A percentile compares a stretch with the other conserved stretches of the same genome.
phyloP scores from a whole-genome alignment of 1,140 invertebrate species.

The Neotoxoptera formosana region DNA sequence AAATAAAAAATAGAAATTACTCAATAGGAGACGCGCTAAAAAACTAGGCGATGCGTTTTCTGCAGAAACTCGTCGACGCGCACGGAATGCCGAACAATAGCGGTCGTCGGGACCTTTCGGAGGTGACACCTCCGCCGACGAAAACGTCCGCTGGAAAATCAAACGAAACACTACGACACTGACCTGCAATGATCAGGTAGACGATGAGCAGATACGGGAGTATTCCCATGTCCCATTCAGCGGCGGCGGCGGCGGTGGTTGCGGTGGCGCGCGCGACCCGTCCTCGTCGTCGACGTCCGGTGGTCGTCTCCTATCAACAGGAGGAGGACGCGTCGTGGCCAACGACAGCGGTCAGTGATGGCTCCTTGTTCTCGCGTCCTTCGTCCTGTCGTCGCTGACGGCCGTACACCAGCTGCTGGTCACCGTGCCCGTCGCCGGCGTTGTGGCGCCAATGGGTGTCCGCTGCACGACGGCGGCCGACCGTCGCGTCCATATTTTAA shows the following conservation, averaged over 20 bases:
- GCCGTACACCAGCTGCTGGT: background rate
- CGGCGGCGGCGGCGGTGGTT: constrained; percentile 43
- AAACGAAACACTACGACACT: background rate
- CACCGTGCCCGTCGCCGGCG: background rate
- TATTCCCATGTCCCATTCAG: constrained; percentile 58
- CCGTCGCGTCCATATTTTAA: background rate
- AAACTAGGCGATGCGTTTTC: background rate
- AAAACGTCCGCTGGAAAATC: background rate
- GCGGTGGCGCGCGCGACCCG: constrained; percentile 41
- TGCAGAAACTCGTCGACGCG: no score
- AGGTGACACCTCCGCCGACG: no score
- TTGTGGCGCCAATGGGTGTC: no score
- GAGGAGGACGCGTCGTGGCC: background rate
- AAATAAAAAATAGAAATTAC: no score
- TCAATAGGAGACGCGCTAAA: background rate
- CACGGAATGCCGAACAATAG: no score
- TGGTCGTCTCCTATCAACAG: background rate
- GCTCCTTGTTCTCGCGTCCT: background rate
- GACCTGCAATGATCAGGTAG: constrained; percentile 52
- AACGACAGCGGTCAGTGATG: background rate
- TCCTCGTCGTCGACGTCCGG: constrained; percentile 11
- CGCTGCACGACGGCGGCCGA: background rate
- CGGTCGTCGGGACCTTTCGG: no score
- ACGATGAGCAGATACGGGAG: constrained; percentile 50
- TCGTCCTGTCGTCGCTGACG: constrained; percentile 5